A percentile compares a stretch with the other conserved stretches of the same genome.
Conservation (phyloP, 2,797 vertebrate genomes). For the Sebastiscus albofasciatus region DNA sequence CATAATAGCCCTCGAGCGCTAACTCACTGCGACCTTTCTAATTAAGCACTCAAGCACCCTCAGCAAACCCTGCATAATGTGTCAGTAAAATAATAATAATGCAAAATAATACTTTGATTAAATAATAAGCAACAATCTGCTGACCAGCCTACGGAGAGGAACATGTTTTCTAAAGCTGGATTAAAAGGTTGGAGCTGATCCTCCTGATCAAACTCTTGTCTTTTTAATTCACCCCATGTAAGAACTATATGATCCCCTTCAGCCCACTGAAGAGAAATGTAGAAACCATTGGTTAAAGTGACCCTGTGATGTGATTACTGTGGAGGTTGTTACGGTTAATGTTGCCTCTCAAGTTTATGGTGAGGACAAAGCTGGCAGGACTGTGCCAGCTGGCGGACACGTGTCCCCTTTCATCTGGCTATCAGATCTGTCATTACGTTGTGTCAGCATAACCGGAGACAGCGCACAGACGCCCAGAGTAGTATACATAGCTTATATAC, state of each 20-base stretch:
- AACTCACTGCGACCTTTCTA: conserved; percentile 50
- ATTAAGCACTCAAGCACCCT: conserved; percentile 51
- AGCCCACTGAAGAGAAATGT: not conserved
- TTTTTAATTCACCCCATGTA: not conserved
- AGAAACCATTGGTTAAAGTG: not conserved
- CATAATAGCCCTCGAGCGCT: conserved; percentile 60
- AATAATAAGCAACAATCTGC: conserved; percentile 15
- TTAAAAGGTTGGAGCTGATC: not conserved
- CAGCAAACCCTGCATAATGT: conserved; percentile 30
- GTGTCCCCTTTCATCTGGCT: conserved; percentile 33
- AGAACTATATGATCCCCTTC: not conserved
- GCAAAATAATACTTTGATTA: conserved; percentile 17
- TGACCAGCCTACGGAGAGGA: not conserved
- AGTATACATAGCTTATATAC: not conserved
- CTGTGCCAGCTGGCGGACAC: conserved; percentile 3
- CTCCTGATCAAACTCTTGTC: not conserved
- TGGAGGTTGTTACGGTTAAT: not conserved
- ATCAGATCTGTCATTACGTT: conserved; percentile 35
- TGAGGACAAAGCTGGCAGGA: conserved; percentile 24
- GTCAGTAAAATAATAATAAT: conserved; percentile 22
- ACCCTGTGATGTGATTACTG: not conserved
- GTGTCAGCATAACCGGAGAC: conserved; percentile 49
- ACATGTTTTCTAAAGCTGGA: not conserved
- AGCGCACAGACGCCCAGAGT: not conserved
- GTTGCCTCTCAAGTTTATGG: conserved; percentile 8